Evolutionary conservation across 2,113 vertebrate genomes (phyloP).

Genomic region (Trogon surrucura): DNA sequence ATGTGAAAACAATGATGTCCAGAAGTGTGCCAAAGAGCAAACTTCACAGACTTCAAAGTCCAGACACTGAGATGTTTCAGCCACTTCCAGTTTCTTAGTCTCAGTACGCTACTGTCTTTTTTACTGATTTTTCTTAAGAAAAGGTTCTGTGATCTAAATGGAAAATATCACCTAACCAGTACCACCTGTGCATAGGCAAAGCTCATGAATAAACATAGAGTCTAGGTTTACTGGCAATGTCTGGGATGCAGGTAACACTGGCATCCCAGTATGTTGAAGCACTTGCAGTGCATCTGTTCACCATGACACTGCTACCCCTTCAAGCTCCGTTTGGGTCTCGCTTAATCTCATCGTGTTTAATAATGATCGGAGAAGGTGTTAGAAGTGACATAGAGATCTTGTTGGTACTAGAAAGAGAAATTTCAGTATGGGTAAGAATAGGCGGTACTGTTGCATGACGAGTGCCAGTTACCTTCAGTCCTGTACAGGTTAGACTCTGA

Average conservation of each 20-base stretch:
- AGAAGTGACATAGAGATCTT: neutral
- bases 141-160: neutral
- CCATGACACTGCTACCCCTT: fast-evolving
- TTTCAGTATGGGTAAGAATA: neutral
- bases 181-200: neutral
- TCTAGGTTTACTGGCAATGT: neutral
- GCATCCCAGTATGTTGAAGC: neutral
- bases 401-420: neutral
- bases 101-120: neutral
- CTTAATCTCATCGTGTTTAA: neutral
- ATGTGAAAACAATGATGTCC: neutral
- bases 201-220: neutral
- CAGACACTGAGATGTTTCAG: neutral
- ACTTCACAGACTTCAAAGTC: neutral
- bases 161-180: neutral
- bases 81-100: neutral
- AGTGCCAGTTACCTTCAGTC: neutral
- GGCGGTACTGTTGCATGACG: fast-evolving
- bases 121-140: neutral
- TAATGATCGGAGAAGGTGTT: neutral
- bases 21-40: neutral
- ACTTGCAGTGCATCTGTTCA: neutral
- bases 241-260: neutral
- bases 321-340: neutral
- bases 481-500: neutral